These are phyloP conservation scores for Sminthurinus signatus DNA, from an alignment of 1,140 invertebrate species.

Conservation along the genomic window DNA sequence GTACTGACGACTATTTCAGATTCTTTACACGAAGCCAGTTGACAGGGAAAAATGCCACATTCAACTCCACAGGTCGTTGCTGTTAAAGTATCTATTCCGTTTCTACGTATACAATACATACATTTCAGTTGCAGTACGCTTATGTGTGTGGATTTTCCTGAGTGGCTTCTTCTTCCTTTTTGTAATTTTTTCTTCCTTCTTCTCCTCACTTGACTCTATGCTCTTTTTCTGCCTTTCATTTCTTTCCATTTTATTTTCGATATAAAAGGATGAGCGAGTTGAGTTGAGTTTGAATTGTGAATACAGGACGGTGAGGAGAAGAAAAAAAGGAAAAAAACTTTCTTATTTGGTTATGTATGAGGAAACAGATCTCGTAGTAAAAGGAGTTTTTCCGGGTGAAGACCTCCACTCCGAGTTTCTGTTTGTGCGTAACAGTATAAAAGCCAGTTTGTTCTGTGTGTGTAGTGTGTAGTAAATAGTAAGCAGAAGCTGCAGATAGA, in stretches of 20 bases:
- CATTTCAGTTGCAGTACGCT: too few species aligned
- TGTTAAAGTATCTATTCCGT: too few species aligned
- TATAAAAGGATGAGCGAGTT: neutral
- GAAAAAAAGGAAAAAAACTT: too few species aligned
- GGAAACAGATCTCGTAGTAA: conserved; percentile 24
- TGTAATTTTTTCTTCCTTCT: neutral
- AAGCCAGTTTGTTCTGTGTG: too few species aligned
- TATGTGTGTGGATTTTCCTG: conserved; percentile 22
- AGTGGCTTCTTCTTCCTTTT: conserved; percentile 5
- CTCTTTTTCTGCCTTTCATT: too few species aligned
- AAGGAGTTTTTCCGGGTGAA: conserved; percentile 22
- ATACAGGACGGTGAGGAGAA: too few species aligned
- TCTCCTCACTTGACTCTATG: neutral
- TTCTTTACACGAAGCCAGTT: conserved; percentile 25
- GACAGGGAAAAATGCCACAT: conserved; percentile 30
- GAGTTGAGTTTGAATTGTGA: conserved; percentile 7
- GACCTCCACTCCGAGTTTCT: conserved; percentile 13
- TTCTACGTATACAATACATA: too few species aligned
- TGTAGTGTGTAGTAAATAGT: too few species aligned
- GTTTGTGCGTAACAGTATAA: neutral
- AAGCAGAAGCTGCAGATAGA: too few species aligned
- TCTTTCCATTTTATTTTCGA: too few species aligned
- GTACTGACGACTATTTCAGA: conserved; percentile 18
- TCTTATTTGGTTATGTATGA: conserved; percentile 32
- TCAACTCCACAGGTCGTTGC: conserved; percentile 30